Conservation (phyloP, 2,888 invertebrate species). For the Limnephilus marmoratus region DNA sequence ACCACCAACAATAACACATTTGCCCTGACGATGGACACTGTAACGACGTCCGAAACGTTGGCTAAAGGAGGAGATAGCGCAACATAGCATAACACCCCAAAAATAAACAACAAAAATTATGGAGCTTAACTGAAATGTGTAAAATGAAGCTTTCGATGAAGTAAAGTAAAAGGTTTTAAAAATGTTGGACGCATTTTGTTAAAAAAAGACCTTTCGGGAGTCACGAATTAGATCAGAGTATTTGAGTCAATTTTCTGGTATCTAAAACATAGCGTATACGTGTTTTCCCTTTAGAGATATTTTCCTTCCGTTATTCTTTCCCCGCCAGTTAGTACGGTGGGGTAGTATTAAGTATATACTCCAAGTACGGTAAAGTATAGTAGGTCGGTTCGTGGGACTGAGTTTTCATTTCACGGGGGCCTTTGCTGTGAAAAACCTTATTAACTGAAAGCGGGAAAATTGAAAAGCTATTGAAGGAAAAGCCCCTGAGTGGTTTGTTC, state of each 20-base stretch:
- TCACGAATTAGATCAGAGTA: constrained; percentile 6
- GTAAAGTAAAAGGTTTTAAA: too few relatives aligned
- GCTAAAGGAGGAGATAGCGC: too few relatives aligned
- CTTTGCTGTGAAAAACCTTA: constrained; percentile 41
- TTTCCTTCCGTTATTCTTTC: constrained; percentile 23
- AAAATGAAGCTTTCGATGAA: too few relatives aligned
- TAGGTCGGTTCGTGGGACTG: not conserved
- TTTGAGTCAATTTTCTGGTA: constrained; percentile 8
- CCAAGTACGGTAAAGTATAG: not conserved
- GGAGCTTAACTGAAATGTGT: too few relatives aligned
- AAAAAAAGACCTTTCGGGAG: not conserved
- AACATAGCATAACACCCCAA: too few relatives aligned
- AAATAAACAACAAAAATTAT: too few relatives aligned
- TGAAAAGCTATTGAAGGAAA: constrained; percentile 44
- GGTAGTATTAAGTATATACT: not conserved
- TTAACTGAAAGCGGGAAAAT: constrained; percentile 43
- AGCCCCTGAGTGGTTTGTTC: constrained; percentile 45
- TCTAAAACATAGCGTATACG: constrained; percentile 14
- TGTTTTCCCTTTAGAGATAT: constrained; percentile 6
- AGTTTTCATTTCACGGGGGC: constrained; percentile 38
- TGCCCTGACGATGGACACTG: too few relatives aligned
- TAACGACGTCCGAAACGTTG: too few relatives aligned
- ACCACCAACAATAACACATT: too few relatives aligned
- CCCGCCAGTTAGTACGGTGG: not conserved
- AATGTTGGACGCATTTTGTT: not conserved